A percentile compares a stretch with the other conserved stretches of the same genome.
phyloP scores from a whole-genome alignment of 2,797 vertebrate species.

The Silurus aristotelis region DNA sequence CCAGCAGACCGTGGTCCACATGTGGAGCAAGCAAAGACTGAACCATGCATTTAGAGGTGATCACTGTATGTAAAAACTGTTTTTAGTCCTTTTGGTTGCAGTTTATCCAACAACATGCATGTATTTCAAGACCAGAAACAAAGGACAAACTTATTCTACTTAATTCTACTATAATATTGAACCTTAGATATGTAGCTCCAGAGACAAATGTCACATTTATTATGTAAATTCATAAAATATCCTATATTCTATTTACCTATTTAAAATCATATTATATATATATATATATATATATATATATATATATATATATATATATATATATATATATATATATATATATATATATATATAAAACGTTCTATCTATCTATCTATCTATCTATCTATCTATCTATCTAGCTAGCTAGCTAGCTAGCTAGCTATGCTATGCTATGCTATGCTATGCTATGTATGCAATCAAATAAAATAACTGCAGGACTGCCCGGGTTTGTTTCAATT shows the following conservation, averaged over 20 bases:
- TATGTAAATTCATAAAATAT: background rate
- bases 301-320: no score
- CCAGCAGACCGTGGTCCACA: background rate
- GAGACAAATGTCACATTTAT: background rate
- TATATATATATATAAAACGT: no score
- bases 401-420: no score
- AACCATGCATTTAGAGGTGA: background rate
- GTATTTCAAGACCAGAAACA: background rate
- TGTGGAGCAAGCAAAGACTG: background rate
- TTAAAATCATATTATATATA: no score
- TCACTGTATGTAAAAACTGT: background rate
- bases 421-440: no score
- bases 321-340: no score
- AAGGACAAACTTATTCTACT: no score
- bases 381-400: no score
- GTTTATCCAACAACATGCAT: background rate
- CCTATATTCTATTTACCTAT: no score
- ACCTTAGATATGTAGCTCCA: background rate
- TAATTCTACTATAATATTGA: background rate
- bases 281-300: no score
- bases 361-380: no score
- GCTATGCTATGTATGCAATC: no score
- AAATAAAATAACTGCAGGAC: background rate
- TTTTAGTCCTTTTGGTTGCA: background rate
- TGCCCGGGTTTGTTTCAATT: background rate